Conservation (phyloP, 2,797 vertebrate genomes). For the Myotis planiceps region DNA sequence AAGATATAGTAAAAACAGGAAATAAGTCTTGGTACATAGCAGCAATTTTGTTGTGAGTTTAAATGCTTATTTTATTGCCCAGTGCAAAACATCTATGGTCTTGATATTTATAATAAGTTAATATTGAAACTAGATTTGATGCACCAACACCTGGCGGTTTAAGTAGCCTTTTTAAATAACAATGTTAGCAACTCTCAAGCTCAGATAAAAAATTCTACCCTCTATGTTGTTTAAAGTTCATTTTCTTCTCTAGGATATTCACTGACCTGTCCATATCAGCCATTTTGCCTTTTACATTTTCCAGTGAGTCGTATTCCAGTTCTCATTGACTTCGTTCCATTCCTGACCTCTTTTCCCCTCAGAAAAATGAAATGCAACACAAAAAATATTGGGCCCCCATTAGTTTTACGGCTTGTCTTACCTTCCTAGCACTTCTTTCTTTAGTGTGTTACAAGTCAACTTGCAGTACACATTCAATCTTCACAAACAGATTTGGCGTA, state of each 20-base stretch:
- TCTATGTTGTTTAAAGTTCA: slow-evolving; percentile 88
- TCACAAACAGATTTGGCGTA: slow-evolving; percentile 40
- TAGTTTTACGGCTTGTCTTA: slow-evolving; percentile 86
- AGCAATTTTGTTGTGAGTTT: slow-evolving; percentile 75
- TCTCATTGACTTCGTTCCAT: slow-evolving; percentile 91
- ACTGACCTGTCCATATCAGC: slow-evolving; percentile 85
- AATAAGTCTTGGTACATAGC: slow-evolving; percentile 79
- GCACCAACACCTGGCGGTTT: slow-evolving; percentile 82
- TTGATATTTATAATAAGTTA: slow-evolving; percentile 80
- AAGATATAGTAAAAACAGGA: slow-evolving; percentile 73
- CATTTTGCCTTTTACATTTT: slow-evolving; percentile 85
- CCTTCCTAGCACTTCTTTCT: slow-evolving; percentile 81
- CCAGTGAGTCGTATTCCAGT: slow-evolving; percentile 83
- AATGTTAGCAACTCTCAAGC: slow-evolving; percentile 86
- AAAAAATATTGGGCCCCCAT: slow-evolving; percentile 86
- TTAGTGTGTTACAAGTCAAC: slow-evolving; percentile 79
- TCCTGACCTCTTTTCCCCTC: slow-evolving; percentile 89
- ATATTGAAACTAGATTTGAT: slow-evolving; percentile 76
- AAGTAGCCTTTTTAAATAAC: slow-evolving; percentile 81
- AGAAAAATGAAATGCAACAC: slow-evolving; percentile 90
- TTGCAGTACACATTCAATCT: slow-evolving; percentile 54
- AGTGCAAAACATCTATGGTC: slow-evolving; percentile 66
- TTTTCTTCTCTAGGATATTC: slow-evolving; percentile 88
- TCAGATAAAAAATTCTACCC: slow-evolving; percentile 84
- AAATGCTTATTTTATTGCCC: slow-evolving; percentile 82